Conservation (phyloP, 2,797 vertebrate species). For the Aphelocoma californica region DNA sequence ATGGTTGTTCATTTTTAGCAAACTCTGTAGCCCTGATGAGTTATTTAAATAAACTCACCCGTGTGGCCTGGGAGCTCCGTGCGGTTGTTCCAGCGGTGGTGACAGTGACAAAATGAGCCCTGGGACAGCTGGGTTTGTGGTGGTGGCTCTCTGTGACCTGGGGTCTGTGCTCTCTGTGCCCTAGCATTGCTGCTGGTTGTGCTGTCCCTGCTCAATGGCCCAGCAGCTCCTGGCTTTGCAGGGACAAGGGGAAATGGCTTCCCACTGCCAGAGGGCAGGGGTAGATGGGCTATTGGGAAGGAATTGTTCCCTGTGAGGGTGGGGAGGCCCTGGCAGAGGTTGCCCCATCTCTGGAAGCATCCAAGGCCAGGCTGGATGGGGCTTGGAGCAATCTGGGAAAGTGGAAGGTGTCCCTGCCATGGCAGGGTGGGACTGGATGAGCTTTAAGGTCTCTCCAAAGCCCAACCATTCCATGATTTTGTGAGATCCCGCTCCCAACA, state of each 20-base stretch:
- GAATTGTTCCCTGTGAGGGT: neutral
- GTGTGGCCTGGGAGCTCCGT: neutral
- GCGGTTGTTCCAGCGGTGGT: neutral
- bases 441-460: neutral
- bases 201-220: neutral
- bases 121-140: neutral
- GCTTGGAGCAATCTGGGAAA: neutral
- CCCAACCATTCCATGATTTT: neutral
- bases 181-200: neutral
- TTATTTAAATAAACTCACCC: conserved; percentile 53
- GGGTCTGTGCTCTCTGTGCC: neutral
- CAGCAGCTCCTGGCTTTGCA: neutral
- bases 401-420: neutral
- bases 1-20: neutral
- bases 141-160: neutral
- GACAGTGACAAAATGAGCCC: neutral
- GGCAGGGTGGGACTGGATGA: neutral
- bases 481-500: neutral
- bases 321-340: neutral
- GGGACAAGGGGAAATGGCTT: fast-evolving
- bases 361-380: neutral
- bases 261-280: neutral
- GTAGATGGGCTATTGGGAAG: fast-evolving
- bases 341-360: neutral
- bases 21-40: conserved; percentile 22